A percentile compares a stretch with the other conserved stretches of the same genome.
Evolutionary conservation across 2,888 invertebrate species (phyloP).

Genomic region (Platynereis dumerilii): DNA sequence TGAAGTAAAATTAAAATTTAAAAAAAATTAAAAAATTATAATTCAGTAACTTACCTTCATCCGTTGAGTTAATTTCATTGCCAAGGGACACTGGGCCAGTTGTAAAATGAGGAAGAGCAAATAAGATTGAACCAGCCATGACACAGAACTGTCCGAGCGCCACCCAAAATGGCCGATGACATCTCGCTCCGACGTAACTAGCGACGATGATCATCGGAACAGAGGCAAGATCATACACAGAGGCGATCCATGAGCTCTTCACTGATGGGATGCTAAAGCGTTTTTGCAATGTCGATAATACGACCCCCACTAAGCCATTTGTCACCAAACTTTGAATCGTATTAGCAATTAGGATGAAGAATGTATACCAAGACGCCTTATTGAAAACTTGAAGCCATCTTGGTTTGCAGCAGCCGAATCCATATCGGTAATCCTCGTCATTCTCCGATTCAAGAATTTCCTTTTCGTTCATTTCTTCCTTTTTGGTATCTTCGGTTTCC

Average conservation of each 20-base stretch:
- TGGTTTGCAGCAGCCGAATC: constrained; percentile 10
- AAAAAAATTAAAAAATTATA: neutral
- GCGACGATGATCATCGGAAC: constrained; percentile 14
- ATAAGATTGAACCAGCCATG: constrained; percentile 26
- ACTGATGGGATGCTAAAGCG: constrained; percentile 17
- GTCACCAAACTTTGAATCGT: constrained; percentile 16
- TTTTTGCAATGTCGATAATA: constrained; percentile 16
- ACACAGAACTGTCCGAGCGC: constrained; percentile 25
- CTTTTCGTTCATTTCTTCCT: too few species aligned
- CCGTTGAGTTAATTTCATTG: too few species aligned
- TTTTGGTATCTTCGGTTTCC: too few species aligned
- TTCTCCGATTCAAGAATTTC: too few species aligned
- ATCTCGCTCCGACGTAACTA: constrained; percentile 7
- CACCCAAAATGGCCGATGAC: constrained; percentile 11
- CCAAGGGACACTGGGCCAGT: constrained; percentile 5
- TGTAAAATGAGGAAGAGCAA: constrained; percentile 34
- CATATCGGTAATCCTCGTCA: constrained; percentile 8
- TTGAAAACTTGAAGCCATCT: constrained; percentile 14
- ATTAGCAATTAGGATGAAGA: constrained; percentile 18
- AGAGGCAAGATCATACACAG: constrained; percentile 18
- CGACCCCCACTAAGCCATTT: constrained; percentile 23
- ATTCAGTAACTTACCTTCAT: too few species aligned
- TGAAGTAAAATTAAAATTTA: too few species aligned
- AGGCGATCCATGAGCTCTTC: constrained; percentile 25
- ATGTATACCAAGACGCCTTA: neutral